These are phyloP conservation scores for Pogona vitticeps DNA, from an alignment of 2,113 vertebrate species.

Conservation along the genomic window DNA sequence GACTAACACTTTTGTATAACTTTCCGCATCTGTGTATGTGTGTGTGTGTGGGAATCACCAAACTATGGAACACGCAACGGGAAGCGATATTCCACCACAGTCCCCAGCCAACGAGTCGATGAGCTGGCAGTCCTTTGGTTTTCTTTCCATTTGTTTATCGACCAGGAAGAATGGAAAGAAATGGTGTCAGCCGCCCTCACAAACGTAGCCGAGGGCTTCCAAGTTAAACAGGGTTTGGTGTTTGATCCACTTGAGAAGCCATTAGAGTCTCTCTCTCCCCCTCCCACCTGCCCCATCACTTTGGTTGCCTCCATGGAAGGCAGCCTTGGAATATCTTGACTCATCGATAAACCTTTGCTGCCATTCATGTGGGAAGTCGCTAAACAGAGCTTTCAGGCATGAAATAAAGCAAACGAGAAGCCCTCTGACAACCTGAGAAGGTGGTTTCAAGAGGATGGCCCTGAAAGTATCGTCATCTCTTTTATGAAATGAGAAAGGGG, in stretches of 20 bases:
- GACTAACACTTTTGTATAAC: neutral
- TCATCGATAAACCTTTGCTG: neutral
- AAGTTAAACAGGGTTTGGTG: neutral
- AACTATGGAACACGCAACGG: neutral
- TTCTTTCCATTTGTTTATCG: constrained; percentile 5
- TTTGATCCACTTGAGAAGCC: neutral
- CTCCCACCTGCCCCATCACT: fast-evolving
- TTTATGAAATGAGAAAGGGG: constrained; percentile 5
- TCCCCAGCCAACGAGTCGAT: constrained; percentile 12
- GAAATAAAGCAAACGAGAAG: constrained; percentile 30
- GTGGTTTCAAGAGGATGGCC: neutral
- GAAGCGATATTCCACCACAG: constrained; percentile 1
- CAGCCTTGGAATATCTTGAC: neutral
- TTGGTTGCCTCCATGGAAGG: constrained; percentile 1
- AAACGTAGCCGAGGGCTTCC: neutral
- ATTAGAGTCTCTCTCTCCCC: neutral
- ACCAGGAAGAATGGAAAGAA: constrained; percentile 7
- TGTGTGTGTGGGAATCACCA: neutral
- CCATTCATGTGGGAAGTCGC: constrained; percentile 31
- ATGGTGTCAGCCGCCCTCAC: neutral
- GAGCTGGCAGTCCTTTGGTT: neutral
- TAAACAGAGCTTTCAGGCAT: constrained; percentile 29
- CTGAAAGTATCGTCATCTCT: neutral
- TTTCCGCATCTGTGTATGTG: neutral
- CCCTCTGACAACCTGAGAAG: neutral